Percentiles rank a stretch among this genome's conserved stretches.
Evolutionary conservation across 2,888 invertebrate genomes (phyloP).

Genomic region (Melipona beecheii): DNA sequence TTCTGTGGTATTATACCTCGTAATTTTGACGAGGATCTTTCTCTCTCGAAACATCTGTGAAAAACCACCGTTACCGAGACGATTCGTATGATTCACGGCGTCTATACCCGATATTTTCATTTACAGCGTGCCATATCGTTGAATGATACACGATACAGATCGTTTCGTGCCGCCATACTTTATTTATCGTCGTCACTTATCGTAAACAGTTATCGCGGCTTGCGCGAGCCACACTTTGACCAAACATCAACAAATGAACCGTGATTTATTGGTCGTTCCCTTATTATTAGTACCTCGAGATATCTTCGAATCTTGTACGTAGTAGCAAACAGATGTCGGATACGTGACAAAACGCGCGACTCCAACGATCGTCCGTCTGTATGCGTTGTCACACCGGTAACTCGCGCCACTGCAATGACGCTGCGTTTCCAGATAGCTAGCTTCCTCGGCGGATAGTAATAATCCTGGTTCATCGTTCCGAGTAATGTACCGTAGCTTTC

Average conservation of each 20-base stretch:
- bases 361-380: background rate
- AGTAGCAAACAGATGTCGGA: conserved; percentile 34
- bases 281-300: conserved; percentile 23
- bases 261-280: conserved; percentile 51
- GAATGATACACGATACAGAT: conserved; percentile 23
- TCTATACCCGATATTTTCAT: conserved; percentile 19
- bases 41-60: background rate
- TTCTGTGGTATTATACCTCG: background rate
- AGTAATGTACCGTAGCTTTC: conserved; percentile 23
- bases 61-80: background rate
- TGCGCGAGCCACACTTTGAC: conserved; percentile 35
- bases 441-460: conserved; percentile 5
- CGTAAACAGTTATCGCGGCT: conserved; percentile 38
- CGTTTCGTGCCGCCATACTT: background rate
- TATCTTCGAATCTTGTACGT: conserved; percentile 20
- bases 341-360: conserved; percentile 53
- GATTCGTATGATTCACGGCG: conserved; percentile 23
- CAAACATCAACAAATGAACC: conserved; percentile 60
- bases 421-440: background rate
- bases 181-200: conserved; percentile 45
- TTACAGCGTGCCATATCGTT: conserved; percentile 4
- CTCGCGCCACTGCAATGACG: background rate
- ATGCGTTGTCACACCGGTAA: background rate
- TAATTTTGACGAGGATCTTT: conserved; percentile 1
- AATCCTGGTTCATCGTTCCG: background rate